phyloP scores from a whole-genome alignment of 2,797 vertebrate species.

The Phrynocephalus guinanensis region DNA sequence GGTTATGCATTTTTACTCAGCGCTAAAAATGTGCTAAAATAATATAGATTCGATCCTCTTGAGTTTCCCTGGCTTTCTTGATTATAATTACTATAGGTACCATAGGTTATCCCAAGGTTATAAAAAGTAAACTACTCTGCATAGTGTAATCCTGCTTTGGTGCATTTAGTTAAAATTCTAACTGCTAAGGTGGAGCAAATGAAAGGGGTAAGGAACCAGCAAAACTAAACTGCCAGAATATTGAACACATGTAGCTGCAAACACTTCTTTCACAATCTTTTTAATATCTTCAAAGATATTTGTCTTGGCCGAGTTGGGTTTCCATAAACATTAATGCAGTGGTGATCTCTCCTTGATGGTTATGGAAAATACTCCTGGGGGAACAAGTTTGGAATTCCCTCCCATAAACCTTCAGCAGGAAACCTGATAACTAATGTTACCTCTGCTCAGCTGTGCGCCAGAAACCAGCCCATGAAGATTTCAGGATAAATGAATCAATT shows the following conservation, averaged over 20 bases:
- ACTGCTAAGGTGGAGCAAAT: background rate
- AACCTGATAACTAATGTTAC: slow-evolving; percentile 36
- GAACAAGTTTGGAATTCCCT: slow-evolving; percentile 16
- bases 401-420: slow-evolving; percentile 11
- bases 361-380: slow-evolving; percentile 7
- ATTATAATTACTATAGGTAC: background rate
- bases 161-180: background rate
- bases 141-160: background rate
- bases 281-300: slow-evolving; percentile 21
- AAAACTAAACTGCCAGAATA: background rate
- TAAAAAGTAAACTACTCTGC: background rate
- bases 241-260: slow-evolving; percentile 2
- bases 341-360: slow-evolving; percentile 18
- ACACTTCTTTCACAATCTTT: slow-evolving; percentile 23
- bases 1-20: background rate
- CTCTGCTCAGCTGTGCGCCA: background rate
- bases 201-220: background rate
- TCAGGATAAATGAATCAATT: background rate
- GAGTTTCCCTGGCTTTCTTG: background rate
- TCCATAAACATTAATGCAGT: background rate
- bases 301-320: slow-evolving; percentile 21
- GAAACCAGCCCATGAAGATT: slow-evolving; percentile 1
- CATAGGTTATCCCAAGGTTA: background rate
- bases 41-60: background rate
- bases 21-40: background rate